A percentile compares a stretch with the other conserved stretches of the same genome.
phyloP scores from a whole-genome alignment of 2,113 vertebrate genomes.

The Trogon surrucura region DNA sequence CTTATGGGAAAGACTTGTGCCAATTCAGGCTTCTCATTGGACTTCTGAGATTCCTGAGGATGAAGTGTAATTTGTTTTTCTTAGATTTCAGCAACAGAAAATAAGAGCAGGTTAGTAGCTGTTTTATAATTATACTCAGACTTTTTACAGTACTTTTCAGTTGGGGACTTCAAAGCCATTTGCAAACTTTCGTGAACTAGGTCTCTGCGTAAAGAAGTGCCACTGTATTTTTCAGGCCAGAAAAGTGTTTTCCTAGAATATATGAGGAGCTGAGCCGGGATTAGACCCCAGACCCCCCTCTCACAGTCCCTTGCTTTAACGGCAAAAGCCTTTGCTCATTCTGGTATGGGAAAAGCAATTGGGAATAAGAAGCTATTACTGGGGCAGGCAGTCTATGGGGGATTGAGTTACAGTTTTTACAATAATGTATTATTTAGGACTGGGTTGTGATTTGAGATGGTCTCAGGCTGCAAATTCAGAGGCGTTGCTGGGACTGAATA shows the following conservation, averaged over 20 bases:
- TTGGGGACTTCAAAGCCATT: background rate
- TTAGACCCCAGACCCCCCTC: conserved; percentile 12
- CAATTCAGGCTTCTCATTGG: background rate
- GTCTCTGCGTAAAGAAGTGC: background rate
- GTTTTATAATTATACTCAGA: conserved; percentile 24
- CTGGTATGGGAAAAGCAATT: conserved; percentile 49
- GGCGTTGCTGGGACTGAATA: conserved; percentile 18
- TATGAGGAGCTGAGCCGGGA: conserved; percentile 30
- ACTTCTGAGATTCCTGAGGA: background rate
- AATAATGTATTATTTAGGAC: conserved; percentile 55
- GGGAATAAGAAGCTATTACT: conserved; percentile 55
- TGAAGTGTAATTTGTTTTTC: conserved; percentile 1
- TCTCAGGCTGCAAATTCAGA: conserved; percentile 39
- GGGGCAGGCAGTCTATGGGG: conserved; percentile 44
- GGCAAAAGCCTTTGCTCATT: conserved; percentile 42
- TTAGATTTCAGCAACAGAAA: conserved; percentile 10
- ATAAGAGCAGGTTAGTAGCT: conserved; percentile 1
- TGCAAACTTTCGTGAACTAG: background rate
- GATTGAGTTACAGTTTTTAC: conserved; percentile 44
- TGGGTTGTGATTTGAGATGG: conserved; percentile 14
- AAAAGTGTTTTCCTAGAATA: conserved; percentile 8
- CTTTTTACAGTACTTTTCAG: background rate
- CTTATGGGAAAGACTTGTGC: background rate
- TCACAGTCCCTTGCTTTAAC: conserved; percentile 31
- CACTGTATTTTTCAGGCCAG: conserved; percentile 24